phyloP scores from a whole-genome alignment of 2,113 vertebrate species.

The Lepus americanus region DNA sequence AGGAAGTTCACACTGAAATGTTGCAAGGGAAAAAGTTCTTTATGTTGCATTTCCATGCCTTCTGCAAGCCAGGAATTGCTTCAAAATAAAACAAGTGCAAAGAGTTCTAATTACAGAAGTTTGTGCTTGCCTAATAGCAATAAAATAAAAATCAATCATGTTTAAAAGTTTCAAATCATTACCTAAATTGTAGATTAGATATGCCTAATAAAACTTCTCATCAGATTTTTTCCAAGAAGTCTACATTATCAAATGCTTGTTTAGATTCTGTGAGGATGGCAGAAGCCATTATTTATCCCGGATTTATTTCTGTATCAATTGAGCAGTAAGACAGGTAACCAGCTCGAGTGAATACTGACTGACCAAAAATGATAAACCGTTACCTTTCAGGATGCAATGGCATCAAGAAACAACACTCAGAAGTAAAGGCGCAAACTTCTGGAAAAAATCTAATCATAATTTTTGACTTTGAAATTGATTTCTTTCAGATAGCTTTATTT shows the following conservation, averaged over 20 bases:
- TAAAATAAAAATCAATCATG: conserved; percentile 40
- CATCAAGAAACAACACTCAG: not conserved
- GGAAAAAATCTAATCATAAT: not conserved
- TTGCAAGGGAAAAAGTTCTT: not conserved
- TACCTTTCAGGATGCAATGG: not conserved
- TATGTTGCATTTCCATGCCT: not conserved
- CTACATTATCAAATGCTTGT: not conserved
- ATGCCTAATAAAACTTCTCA: conserved; percentile 48
- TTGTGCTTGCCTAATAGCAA: not conserved
- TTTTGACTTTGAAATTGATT: conserved; percentile 2
- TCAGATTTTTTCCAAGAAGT: not conserved
- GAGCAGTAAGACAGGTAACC: not conserved
- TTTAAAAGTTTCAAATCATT: conserved; percentile 53
- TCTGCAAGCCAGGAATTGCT: not conserved
- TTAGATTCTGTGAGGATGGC: not conserved
- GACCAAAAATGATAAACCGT: conserved; percentile 9
- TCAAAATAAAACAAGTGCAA: not conserved
- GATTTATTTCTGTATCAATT: not conserved
- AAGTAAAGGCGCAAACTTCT: not conserved
- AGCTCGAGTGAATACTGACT: conserved; percentile 34
- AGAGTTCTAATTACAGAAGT: conserved; percentile 24
- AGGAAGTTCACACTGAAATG: not conserved
- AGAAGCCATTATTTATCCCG: not conserved
- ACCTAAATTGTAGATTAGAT: conserved; percentile 52
- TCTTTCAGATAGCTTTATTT: not conserved